Percentiles rank a stretch among this genome's conserved stretches.
These are phyloP conservation scores for Eufriesea mexicana DNA, from an alignment of 1,140 invertebrate species.

Conservation along the genomic window DNA sequence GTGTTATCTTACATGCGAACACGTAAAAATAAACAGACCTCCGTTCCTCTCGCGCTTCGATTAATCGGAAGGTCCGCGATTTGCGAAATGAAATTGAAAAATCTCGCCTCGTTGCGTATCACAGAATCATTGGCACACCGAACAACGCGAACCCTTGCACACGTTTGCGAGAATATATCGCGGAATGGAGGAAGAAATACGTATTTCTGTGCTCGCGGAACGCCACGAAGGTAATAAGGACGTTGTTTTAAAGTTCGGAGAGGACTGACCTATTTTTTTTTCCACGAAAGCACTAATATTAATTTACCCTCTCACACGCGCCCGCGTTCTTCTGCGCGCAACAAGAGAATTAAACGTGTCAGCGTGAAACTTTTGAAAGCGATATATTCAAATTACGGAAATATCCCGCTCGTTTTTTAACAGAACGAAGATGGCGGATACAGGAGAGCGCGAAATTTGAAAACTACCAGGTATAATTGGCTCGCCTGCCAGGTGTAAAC, in stretches of 20 bases:
- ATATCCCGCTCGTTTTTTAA: not conserved
- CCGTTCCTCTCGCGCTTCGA: not conserved
- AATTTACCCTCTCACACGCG: not conserved
- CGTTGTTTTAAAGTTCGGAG: not conserved
- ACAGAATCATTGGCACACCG: not conserved
- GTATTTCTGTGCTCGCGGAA: not conserved
- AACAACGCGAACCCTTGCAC: not conserved
- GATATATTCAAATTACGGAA: not conserved
- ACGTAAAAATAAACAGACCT: not conserved
- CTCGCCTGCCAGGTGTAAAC: too few relatives aligned
- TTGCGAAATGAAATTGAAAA: not conserved
- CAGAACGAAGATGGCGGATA: not conserved
- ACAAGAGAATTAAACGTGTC: not conserved
- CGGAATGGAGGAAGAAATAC: not conserved
- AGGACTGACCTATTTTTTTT: not conserved
- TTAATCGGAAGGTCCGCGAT: not conserved
- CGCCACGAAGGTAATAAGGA: not conserved
- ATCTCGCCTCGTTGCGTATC: not conserved
- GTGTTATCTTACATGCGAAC: not conserved
- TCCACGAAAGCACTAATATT: not conserved
- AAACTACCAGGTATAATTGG: too few relatives aligned
- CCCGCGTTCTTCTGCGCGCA: too few relatives aligned
- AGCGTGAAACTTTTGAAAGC: not conserved
- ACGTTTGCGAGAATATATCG: too few relatives aligned
- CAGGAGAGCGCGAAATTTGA: too few relatives aligned